Base-by-base conservation (phyloP, 2,113 vertebrate genomes). In the Chloropsis hardwickii region DNA sequence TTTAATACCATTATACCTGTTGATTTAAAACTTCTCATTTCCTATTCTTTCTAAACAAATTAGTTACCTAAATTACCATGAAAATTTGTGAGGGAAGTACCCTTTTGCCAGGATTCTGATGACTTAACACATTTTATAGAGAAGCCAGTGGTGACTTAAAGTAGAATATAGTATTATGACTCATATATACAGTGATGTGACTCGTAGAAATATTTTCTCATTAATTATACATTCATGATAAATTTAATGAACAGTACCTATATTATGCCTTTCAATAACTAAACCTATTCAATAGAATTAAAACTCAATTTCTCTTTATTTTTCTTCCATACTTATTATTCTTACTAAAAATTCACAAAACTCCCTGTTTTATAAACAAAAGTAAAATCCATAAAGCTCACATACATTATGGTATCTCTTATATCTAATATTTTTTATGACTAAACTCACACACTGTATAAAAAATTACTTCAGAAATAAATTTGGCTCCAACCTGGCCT, bases 1-100 rank as follows among this genome's bases (percentile, higher is more conserved):
- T 97, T 95, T 90, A 92, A 70, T 93, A 66, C 16, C 23, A 85
- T 89, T 54, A 65, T 62, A 83, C 73, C 21, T 94, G 44, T 83
- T 69, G 33, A 88, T 93, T 87, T 86, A 93, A 78, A 94, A 44
- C 27, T 67, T 89, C 42, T 3, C 1, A 56, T 74, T 64, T 78
- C 28, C 29, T 60, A 35, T 57, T 73, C 20, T 57, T 84, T 86
- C 51, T 74, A 89, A 86, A 78, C 18, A 54, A 9, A 35, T 86
- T 20, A 91, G 27, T 40, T 62, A 27, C 78, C 10, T 56, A 84
- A 90, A 81, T 19, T 42, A 39, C 58, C 62, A 71, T 9, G 27
- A 77, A 91, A 60, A 66, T 85, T 80, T 78, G 25, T 76, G 24
- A 64, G 18, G 20, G 33, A 71, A 72, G 18, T 66, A 15, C 12